These are phyloP conservation scores for Drosophila affinis DNA, from an alignment of 2,888 invertebrate genomes.

Conservation along the genomic window DNA sequence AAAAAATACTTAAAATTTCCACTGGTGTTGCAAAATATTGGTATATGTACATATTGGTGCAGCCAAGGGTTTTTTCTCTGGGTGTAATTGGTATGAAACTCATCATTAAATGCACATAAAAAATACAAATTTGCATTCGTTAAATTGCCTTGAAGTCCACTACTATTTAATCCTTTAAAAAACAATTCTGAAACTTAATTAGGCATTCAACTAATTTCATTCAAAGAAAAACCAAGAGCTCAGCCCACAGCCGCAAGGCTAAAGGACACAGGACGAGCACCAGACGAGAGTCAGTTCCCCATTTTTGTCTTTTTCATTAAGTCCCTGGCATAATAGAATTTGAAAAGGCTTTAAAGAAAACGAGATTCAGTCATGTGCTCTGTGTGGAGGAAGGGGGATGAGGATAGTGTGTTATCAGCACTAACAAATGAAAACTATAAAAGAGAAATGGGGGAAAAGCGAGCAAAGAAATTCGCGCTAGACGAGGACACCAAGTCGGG, in stretches of 20 bases:
- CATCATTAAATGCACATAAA: slow-evolving; percentile 2
- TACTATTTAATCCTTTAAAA: slow-evolving; percentile 15
- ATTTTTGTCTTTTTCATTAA: slow-evolving; percentile 33
- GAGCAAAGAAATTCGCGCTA: slow-evolving; percentile 54
- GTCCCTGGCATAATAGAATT: slow-evolving; percentile 19
- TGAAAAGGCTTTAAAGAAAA: slow-evolving; percentile 33
- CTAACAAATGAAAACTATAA: slow-evolving; percentile 22
- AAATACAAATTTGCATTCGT: not conserved
- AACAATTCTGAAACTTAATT: slow-evolving; percentile 57
- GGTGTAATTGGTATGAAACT: not conserved
- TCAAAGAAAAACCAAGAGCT: slow-evolving; percentile 34
- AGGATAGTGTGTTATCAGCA: slow-evolving; percentile 28
- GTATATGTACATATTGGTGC: not conserved
- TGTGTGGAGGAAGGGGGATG: not conserved
- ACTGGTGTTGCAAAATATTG: too few relatives aligned
- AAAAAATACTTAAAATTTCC: too few relatives aligned
- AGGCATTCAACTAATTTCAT: slow-evolving; percentile 40
- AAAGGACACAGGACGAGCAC: slow-evolving; percentile 15
- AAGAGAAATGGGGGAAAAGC: slow-evolving; percentile 48
- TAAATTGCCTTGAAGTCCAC: not conserved
- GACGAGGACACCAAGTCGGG: slow-evolving; percentile 41
- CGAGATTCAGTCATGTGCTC: not conserved
- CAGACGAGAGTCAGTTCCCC: slow-evolving; percentile 21
- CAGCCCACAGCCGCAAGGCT: slow-evolving; percentile 34
- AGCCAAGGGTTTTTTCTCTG: not conserved